Evolutionary conservation across 2,888 invertebrate species (phyloP), one percentile per base, ranked within the genome.

Genomic region (Blomia tropicalis): DNA sequence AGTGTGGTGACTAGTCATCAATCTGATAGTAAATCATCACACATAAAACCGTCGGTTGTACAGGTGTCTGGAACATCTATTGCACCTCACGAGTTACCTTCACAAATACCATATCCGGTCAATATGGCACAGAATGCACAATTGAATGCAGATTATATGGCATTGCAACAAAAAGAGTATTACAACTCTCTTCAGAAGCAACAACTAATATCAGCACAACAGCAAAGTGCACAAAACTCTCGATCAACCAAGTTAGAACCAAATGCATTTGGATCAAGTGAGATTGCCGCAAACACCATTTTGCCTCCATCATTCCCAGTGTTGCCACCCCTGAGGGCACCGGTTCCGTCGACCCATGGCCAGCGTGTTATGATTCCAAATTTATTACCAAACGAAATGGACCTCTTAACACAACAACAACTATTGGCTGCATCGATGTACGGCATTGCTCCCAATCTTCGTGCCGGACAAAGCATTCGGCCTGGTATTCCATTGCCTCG

Each of bases 81-180:
- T 5, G 51, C 62, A n/a, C 43, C 62, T 4, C 63, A 47, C 17
- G 60, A 60, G 31, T 5, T 43, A 17, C 22, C 25, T 2, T 30
- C 27, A 11, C 62, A 62, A 59, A 22, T 29, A 5, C n/a, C 51
- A 29, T 25, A 44, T 19, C n/a, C 51, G 30, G 54, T 64, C 1
- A 64, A 67, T 31, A 54, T 63, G 25, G 62, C 66, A 47, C 32
- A 67, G 14, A 43, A 44, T 60, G 62, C 66, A 25, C 51, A 47
- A n/a, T n/a, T 47, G 22, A 27, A 22, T 22, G 5, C 22, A 14
- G 51, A 47, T 7, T 47, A 47, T 27, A 41, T 41, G 41, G 41
- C 41, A 41, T 14, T 47, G 11, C 7, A 11, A 11, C 51, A 47
- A 27, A 22, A 22, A 47, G 51, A 70, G 11, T 68, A 67, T 30